phyloP scores from a whole-genome alignment of 2,113 vertebrate genomes.

The Thunnus maccoyii region DNA sequence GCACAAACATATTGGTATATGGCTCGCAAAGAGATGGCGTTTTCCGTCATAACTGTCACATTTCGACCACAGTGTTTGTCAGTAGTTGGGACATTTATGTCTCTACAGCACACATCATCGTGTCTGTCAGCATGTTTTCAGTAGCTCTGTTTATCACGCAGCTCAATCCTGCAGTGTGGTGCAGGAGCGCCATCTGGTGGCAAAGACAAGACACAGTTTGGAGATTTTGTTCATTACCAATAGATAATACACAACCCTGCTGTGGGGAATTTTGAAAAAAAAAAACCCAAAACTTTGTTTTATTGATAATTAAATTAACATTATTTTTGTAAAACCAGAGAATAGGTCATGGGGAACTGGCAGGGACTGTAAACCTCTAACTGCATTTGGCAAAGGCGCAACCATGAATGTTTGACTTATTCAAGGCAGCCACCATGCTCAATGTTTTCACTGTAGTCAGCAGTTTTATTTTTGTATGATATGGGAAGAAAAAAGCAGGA shows the following conservation, averaged over 20 bases:
- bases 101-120: neutral
- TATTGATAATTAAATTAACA: too few relatives aligned
- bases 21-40: neutral
- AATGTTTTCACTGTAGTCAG: neutral
- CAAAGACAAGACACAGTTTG: neutral
- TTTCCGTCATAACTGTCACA: neutral
- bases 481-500: neutral
- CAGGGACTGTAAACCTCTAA: too few relatives aligned
- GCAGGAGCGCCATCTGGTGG: conserved; percentile 79
- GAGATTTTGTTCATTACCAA: neutral
- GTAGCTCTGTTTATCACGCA: conserved; percentile 10
- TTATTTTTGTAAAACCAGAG: too few relatives aligned
- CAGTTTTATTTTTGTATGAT: neutral
- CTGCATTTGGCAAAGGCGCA: too few relatives aligned
- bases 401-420: too few relatives aligned
- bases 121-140: neutral
- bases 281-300: too few relatives aligned
- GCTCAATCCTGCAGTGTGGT: conserved; percentile 24
- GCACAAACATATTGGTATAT: neutral
- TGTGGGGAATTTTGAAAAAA: neutral
- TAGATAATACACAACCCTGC: neutral
- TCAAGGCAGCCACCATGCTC: too few relatives aligned
- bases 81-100: neutral
- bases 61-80: neutral
- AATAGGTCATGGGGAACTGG: too few relatives aligned